A percentile compares a stretch with the other conserved stretches of the same genome.
Conservation (phyloP, 2,113 vertebrate genomes). For the Rhinolophus ferrumequinum region DNA sequence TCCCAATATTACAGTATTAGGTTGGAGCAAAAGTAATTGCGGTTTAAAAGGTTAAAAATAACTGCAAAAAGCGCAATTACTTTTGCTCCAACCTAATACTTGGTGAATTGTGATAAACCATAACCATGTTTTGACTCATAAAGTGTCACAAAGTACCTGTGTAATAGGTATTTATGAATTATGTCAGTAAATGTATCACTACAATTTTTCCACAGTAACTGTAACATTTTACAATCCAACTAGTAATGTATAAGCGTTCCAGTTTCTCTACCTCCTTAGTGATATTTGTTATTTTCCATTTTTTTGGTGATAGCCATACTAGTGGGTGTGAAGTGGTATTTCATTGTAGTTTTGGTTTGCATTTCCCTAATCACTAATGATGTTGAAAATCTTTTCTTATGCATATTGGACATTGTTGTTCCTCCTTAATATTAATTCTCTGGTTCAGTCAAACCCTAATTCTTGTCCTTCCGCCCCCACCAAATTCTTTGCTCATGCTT, state of each 20-base stretch:
- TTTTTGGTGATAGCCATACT: background rate
- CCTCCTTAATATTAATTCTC: background rate
- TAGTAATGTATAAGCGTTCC: background rate
- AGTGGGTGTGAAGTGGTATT: background rate
- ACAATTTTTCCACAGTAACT: background rate
- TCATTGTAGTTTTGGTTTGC: background rate
- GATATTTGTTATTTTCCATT: background rate
- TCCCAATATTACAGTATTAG: background rate
- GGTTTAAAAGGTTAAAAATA: too few species aligned
- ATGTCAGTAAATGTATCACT: background rate
- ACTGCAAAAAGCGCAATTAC: too few species aligned
- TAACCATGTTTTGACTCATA: background rate
- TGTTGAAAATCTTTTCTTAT: background rate
- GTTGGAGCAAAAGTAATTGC: background rate
- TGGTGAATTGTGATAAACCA: slow-evolving; percentile 9
- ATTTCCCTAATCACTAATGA: background rate
- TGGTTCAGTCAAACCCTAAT: background rate
- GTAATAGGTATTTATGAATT: slow-evolving; percentile 8
- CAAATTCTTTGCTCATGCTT: background rate
- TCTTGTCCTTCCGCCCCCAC: background rate
- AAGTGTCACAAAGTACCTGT: background rate
- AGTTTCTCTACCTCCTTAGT: background rate
- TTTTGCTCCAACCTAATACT: too few species aligned
- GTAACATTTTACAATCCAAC: background rate
- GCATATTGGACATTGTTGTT: background rate